phyloP scores from a whole-genome alignment of 1,140 invertebrate genomes.

The Drosophila auraria region DNA sequence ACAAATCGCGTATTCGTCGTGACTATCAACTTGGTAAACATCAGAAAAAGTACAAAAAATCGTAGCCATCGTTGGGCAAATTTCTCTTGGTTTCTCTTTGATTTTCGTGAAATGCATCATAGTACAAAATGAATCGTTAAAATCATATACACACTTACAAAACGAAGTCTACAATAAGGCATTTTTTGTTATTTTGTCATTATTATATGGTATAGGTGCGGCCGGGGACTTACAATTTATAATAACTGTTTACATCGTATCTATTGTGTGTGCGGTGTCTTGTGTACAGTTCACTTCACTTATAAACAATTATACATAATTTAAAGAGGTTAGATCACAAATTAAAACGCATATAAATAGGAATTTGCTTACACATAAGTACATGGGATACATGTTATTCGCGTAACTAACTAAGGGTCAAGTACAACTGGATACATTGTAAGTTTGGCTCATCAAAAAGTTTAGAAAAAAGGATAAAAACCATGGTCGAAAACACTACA shows the following conservation, averaged over 20 bases:
- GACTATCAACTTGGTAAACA: constrained; percentile 40
- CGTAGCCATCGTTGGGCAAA: constrained; percentile 46
- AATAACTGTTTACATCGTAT: constrained; percentile 26
- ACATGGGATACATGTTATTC: constrained; percentile 57
- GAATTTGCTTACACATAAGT: constrained; percentile 70
- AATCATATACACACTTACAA: constrained; percentile 70
- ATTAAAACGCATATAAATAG: constrained; percentile 53
- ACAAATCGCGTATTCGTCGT: constrained; percentile 30
- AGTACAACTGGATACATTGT: constrained; percentile 44
- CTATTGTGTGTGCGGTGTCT: constrained; percentile 26
- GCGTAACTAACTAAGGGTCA: constrained; percentile 64
- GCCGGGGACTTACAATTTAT: constrained; percentile 36
- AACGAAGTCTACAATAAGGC: constrained; percentile 72
- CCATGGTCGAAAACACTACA: constrained; percentile 36
- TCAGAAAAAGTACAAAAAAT: constrained; percentile 52
- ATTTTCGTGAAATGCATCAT: constrained; percentile 47
- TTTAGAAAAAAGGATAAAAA: constrained; percentile 30
- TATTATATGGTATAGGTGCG: constrained; percentile 31
- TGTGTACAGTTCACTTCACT: constrained; percentile 21
- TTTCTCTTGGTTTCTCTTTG: constrained; percentile 48
- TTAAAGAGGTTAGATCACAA: constrained; percentile 46
- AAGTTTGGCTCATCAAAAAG: constrained; percentile 37
- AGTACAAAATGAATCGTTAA: constrained; percentile 42
- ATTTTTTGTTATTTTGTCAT: constrained; percentile 28
- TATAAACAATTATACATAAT: constrained; percentile 44